These are phyloP conservation scores for Eclectus roratus DNA, from an alignment of 2,113 vertebrate species.

Conservation along the genomic window DNA sequence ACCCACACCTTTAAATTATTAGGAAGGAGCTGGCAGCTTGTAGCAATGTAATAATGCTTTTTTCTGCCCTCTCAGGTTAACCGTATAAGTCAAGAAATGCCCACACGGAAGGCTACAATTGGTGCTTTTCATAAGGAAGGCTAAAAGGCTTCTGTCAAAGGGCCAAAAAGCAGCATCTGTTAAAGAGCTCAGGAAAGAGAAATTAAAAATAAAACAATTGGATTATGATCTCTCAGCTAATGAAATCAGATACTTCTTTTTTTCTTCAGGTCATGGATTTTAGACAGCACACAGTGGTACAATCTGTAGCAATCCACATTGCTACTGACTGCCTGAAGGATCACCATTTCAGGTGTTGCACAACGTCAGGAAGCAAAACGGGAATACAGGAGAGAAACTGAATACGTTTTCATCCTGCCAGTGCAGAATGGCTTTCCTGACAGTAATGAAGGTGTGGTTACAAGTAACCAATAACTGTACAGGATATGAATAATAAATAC, in stretches of 20 bases:
- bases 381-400: not conserved
- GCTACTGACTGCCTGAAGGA: not conserved
- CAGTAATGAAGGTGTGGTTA: slow-evolving; percentile 21
- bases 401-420: not conserved
- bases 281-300: not conserved
- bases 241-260: not conserved
- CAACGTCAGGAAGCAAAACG: not conserved
- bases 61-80: slow-evolving; percentile 30
- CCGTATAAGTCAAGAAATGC: not conserved
- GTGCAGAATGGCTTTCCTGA: not conserved
- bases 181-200: slow-evolving; percentile 39
- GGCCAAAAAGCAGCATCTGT: slow-evolving; percentile 48
- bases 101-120: slow-evolving; percentile 28
- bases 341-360: not conserved
- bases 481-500: not conserved
- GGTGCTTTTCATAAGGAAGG: slow-evolving; percentile 36
- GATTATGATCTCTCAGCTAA: slow-evolving; percentile 37
- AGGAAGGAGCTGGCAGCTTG: slow-evolving; percentile 31
- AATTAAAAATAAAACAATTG: slow-evolving; percentile 66
- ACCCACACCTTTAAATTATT: slow-evolving; percentile 51
- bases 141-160: slow-evolving; percentile 20
- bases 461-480: slow-evolving; percentile 30
- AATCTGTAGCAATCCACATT: fast-evolving
- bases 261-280: not conserved
- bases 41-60: not conserved